These are phyloP conservation scores for Pristionchus arcanus DNA, from an alignment of 2,888 invertebrate genomes.

Conservation along the genomic window DNA sequence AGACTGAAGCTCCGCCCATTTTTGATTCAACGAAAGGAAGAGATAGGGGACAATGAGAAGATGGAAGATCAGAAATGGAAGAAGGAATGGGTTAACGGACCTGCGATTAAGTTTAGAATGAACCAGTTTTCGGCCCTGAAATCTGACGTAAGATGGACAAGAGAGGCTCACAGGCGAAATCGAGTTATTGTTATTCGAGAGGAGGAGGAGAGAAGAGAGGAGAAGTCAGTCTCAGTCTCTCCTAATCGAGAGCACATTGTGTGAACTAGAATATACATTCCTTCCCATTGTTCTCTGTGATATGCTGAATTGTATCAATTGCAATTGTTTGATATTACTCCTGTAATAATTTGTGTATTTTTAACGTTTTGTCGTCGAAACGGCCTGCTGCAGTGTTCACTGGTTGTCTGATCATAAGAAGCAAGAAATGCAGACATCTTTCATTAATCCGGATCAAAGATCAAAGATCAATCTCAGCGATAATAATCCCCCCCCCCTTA, in stretches of 20 bases:
- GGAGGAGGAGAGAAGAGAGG: slow-evolving; percentile 40
- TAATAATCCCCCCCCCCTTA: background rate
- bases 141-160: slow-evolving; percentile 30
- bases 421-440: too few species aligned
- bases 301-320: background rate
- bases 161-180: slow-evolving; percentile 27
- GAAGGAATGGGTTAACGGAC: background rate
- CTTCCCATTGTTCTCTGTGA: background rate
- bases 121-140: background rate
- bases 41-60: slow-evolving; percentile 24
- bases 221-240: background rate
- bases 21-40: slow-evolving; percentile 4
- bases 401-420: too few species aligned
- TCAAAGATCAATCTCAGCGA: too few species aligned
- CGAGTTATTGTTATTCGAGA: slow-evolving; percentile 51
- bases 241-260: slow-evolving; percentile 16
- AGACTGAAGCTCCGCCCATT: slow-evolving; percentile 39
- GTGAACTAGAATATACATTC: background rate
- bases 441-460: too few species aligned
- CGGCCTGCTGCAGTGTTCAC: too few species aligned
- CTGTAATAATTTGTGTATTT: too few species aligned
- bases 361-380: too few species aligned
- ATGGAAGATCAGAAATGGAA: slow-evolving; percentile 31
- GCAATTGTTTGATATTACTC: too few species aligned
- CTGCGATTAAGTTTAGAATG: background rate